phyloP scores from a whole-genome alignment of 2,113 vertebrate species.

The Pelecanoides urinatrix region DNA sequence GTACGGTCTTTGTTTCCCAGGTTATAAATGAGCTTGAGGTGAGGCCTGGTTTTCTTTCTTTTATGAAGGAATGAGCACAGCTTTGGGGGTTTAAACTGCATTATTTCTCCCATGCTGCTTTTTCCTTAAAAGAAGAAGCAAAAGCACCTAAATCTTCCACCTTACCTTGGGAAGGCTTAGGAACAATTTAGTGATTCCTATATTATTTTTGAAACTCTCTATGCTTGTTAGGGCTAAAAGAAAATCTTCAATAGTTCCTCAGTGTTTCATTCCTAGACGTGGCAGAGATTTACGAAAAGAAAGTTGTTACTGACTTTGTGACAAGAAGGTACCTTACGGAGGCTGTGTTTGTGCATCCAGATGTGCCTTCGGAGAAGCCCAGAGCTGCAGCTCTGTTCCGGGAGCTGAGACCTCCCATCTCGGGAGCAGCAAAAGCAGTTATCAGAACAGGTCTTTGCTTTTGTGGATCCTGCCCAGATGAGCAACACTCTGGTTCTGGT shows the following conservation, averaged over 20 bases:
- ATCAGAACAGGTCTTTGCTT: background rate
- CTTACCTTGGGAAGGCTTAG: background rate
- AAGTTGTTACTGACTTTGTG: background rate
- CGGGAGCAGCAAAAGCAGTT: background rate
- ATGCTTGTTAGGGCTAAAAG: background rate
- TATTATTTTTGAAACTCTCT: background rate
- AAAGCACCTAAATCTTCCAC: background rate
- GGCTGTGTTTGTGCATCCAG: background rate
- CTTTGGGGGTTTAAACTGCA: background rate
- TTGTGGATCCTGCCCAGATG: background rate
- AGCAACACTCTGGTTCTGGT: background rate
- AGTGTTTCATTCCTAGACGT: background rate
- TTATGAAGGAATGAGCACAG: background rate
- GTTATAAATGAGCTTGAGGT: background rate
- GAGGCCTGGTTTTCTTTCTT: background rate
- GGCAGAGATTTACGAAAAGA: background rate
- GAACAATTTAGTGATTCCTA: background rate
- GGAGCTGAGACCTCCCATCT: background rate
- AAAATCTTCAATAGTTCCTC: background rate
- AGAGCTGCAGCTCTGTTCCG: background rate
- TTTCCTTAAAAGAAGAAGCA: background rate
- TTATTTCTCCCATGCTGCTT: background rate
- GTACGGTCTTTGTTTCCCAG: background rate
- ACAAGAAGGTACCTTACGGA: accelerated
- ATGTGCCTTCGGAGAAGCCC: background rate